These are phyloP conservation scores for Apotomis turbidana DNA, from an alignment of 2,888 invertebrate species.

Conservation along the genomic window DNA sequence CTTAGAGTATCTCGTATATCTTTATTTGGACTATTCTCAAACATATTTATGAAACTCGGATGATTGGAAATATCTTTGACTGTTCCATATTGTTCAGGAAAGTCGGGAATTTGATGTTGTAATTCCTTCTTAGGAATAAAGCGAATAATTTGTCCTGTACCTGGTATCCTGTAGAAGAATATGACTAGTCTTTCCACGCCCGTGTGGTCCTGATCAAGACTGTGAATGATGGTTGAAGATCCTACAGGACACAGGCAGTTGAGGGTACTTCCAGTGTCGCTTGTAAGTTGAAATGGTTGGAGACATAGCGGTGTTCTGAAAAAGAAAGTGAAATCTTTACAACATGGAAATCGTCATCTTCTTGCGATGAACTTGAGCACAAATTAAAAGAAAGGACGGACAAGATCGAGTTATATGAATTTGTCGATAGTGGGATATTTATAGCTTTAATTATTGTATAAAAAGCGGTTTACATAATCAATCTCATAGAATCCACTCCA, in stretches of 20 bases:
- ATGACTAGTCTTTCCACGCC: conserved; percentile 61
- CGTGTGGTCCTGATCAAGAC: conserved; percentile 45
- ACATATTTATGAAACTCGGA: conserved; percentile 4
- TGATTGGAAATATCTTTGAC: not conserved
- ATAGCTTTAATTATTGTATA: no score
- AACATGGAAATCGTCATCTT: not conserved
- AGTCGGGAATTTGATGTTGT: conserved; percentile 62
- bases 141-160: conserved; percentile 50
- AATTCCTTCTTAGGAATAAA: conserved; percentile 59
- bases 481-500: no score
- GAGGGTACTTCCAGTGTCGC: not conserved
- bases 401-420: no score
- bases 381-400: no score
- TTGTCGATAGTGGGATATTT: no score
- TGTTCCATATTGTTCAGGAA: conserved; percentile 45
- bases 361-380: no score
- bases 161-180: conserved; percentile 57
- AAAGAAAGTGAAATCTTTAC: not conserved
- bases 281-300: not conserved
- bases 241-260: conserved; percentile 1
- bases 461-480: no score
- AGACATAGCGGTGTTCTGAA: conserved; percentile 6
- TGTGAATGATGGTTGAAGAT: conserved; percentile 46
- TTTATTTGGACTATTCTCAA: conserved; percentile 17
- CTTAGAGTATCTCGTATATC: not conserved